Evolutionary conservation across 2,797 vertebrate species (phyloP).

Genomic region (Selene dorsalis): DNA sequence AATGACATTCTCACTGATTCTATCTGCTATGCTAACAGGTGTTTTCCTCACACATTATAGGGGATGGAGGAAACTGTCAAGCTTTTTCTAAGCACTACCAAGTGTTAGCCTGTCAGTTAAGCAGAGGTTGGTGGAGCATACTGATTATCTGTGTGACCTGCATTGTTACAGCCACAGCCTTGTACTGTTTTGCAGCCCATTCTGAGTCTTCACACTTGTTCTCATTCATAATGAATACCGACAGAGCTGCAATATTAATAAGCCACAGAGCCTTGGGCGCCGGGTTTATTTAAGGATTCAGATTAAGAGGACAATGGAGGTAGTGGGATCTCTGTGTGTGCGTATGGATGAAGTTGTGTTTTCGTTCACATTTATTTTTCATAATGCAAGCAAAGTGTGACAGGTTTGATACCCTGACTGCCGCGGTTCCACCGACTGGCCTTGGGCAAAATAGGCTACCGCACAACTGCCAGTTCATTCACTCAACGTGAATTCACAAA

Average conservation of each 20-base stretch:
- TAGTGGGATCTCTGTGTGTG: conserved; percentile 56
- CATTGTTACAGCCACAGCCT: conserved; percentile 72
- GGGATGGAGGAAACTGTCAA: conserved; percentile 22
- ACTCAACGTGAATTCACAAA: conserved; percentile 17
- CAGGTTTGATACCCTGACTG: conserved; percentile 29
- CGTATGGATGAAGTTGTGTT: conserved; percentile 43
- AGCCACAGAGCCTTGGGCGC: conserved; percentile 67
- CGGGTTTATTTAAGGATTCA: conserved; percentile 81
- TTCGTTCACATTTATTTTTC: conserved; percentile 51
- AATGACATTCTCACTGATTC: conserved; percentile 14
- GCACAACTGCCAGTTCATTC: conserved; percentile 20
- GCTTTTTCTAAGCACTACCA: conserved; percentile 40
- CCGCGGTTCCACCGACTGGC: not conserved
- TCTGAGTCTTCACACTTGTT: conserved; percentile 84
- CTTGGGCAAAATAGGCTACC: conserved; percentile 11
- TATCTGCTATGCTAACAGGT: conserved; percentile 26
- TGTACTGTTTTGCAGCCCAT: conserved; percentile 77
- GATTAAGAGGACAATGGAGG: conserved; percentile 75
- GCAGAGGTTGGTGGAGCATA: conserved; percentile 44
- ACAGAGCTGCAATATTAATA: conserved; percentile 85
- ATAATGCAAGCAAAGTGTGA: conserved; percentile 32
- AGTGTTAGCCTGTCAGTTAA: conserved; percentile 52
- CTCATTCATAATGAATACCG: conserved; percentile 85
- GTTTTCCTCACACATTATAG: conserved; percentile 15
- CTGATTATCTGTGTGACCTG: conserved; percentile 76